phyloP scores from a whole-genome alignment of 1,140 invertebrate species.

The Mizuhopecten yessoensis region DNA sequence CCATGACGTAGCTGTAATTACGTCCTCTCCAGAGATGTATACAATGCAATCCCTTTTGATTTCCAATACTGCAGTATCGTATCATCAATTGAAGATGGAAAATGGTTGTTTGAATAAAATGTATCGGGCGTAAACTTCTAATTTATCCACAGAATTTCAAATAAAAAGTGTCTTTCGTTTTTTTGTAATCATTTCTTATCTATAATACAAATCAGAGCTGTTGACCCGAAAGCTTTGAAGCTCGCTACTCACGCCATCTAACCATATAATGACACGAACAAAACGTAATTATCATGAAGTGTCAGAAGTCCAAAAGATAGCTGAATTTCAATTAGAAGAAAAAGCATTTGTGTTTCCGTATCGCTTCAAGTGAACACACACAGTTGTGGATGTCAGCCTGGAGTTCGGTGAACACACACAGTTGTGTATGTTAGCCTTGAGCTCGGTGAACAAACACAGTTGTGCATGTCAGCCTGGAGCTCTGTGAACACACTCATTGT shows the following conservation, averaged over 20 bases:
- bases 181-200: background rate
- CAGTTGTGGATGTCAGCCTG: too few species aligned
- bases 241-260: background rate
- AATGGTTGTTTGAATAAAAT: background rate
- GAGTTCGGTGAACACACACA: too few species aligned
- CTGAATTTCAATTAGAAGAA: too few species aligned
- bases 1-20: background rate
- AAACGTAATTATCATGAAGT: background rate
- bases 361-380: too few species aligned
- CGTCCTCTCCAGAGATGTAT: background rate
- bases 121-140: background rate
- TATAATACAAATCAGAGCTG: background rate
- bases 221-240: background rate
- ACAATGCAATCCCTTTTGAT: too few species aligned
- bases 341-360: too few species aligned
- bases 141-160: background rate
- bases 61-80: background rate
- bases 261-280: background rate
- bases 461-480: too few species aligned
- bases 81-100: background rate
- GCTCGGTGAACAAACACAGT: too few species aligned
- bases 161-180: background rate
- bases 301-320: background rate
- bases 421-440: too few species aligned
- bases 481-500: too few species aligned